Base-by-base conservation (phyloP, 2,888 invertebrate species). In the Perizoma affinitatum region DNA sequence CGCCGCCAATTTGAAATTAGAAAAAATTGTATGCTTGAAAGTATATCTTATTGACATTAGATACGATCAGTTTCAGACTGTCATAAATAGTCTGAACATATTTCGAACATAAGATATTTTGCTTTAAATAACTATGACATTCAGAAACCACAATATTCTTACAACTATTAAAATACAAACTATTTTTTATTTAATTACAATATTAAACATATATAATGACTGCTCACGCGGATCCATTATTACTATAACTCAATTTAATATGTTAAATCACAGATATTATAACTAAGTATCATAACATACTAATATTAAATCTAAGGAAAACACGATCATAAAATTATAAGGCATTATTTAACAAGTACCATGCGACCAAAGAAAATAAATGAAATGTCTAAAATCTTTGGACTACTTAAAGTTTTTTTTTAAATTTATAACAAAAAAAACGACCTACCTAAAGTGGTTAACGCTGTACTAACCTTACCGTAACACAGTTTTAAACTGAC, bases 251-350 rank as follows among this genome's bases (percentile, higher is more conserved):
- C 44, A 50, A 63, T 59, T 52, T 63, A 66, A 66, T 62, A 68
- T 55, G 66, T 61, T 54, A 61, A 58, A 68, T 68, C 68, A 68
- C 68, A 68, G 64, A 64, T 64, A 55, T 58, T 46, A 54, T 56
- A 65, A 67, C 65, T 57, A 63, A 53, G 44, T 59, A 61, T 63
- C 58, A 4, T 10, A 62, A 49, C 53, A 59, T 11, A 49, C 50
- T 53, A 48, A 46, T 6, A 36, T 49, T 53, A 59, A 35, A 4
- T 45, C 42, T 49, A 48, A 11, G 33, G 38, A 61, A 48, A 58
- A 62, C 54, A 44, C 34, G 40, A 47, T 48, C 9, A 22, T 51
- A 57, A 60, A 59, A 60, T 59, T 40, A 40, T 47, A 57, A 61
- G 61, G 63, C 62, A 61, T 55, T 38, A 59, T 54, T 58, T 54